phyloP scores from a whole-genome alignment of 2,888 invertebrate species.

The Agonopterix heracliana region DNA sequence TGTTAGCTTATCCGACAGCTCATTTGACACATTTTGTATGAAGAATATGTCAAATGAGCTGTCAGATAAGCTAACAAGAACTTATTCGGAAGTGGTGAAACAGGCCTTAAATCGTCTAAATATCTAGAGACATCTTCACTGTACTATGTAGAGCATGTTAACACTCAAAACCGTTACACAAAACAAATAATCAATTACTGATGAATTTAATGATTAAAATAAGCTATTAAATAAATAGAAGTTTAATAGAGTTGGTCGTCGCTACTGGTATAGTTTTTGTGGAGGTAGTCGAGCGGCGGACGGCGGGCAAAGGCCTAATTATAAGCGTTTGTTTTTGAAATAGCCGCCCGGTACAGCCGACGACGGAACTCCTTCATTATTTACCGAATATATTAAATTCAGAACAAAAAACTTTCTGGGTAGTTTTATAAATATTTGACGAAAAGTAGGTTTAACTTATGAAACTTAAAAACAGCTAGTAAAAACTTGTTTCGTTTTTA shows the following conservation, averaged over 20 bases:
- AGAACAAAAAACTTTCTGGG: background rate
- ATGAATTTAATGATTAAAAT: slow-evolving; percentile 14
- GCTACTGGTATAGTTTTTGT: slow-evolving; percentile 53
- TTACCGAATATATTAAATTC: background rate
- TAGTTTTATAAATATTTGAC: background rate
- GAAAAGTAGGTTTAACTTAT: too few species aligned
- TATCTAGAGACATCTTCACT: too few species aligned
- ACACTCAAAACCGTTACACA: background rate
- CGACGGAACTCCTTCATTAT: slow-evolving; percentile 21
- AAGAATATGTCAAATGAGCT: too few species aligned
- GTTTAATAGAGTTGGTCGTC: slow-evolving; percentile 51
- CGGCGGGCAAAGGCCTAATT: slow-evolving; percentile 55
- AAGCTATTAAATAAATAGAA: slow-evolving; percentile 48
- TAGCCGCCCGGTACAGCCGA: slow-evolving; percentile 50
- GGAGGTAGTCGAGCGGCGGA: slow-evolving; percentile 30
- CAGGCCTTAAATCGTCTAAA: too few species aligned
- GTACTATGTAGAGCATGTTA: too few species aligned
- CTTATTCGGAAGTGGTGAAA: too few species aligned
- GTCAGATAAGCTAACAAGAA: too few species aligned
- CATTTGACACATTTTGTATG: too few species aligned
- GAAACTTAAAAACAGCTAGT: too few species aligned
- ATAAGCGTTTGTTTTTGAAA: slow-evolving; percentile 69
- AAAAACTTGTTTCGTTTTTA: too few species aligned
- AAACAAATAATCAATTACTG: background rate
- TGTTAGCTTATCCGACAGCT: too few species aligned